Evolutionary conservation across 1,140 invertebrate species (phyloP).

Genomic region (Sipha flava): DNA sequence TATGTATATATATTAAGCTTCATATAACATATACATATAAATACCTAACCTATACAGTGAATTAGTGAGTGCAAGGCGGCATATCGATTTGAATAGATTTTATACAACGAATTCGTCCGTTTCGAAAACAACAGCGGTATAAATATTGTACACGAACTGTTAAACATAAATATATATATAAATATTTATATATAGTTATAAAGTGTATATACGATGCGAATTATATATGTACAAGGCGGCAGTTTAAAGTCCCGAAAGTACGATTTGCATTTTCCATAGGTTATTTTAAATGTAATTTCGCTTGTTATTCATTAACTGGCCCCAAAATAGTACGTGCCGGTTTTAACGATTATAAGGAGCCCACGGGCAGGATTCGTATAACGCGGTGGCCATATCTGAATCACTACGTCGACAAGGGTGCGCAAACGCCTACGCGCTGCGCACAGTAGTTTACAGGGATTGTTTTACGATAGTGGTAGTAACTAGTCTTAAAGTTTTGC

Average conservation of each 20-base stretch:
- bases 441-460: neutral
- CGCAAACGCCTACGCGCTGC: neutral
- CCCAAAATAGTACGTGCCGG: neutral
- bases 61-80: neutral
- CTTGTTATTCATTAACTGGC: slow-evolving; percentile 4
- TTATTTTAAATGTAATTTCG: slow-evolving; percentile 10
- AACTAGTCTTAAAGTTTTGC: neutral
- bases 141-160: neutral
- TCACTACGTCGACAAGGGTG: neutral
- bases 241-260: slow-evolving; percentile 10
- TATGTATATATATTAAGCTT: too few species aligned
- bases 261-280: slow-evolving; percentile 4
- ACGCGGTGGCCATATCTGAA: too few species aligned
- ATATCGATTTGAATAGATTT: neutral
- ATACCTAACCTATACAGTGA: neutral
- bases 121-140: neutral
- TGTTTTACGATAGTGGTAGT: neutral
- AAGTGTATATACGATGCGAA: too few species aligned
- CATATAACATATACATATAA: too few species aligned
- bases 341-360: neutral
- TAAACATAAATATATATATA: too few species aligned
- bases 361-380: neutral
- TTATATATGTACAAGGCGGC: neutral
- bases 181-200: too few species aligned
- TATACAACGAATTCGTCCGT: neutral